These are phyloP conservation scores for Sebastes aleutianus DNA, from an alignment of 2,797 vertebrate genomes.

Conservation along the genomic window DNA sequence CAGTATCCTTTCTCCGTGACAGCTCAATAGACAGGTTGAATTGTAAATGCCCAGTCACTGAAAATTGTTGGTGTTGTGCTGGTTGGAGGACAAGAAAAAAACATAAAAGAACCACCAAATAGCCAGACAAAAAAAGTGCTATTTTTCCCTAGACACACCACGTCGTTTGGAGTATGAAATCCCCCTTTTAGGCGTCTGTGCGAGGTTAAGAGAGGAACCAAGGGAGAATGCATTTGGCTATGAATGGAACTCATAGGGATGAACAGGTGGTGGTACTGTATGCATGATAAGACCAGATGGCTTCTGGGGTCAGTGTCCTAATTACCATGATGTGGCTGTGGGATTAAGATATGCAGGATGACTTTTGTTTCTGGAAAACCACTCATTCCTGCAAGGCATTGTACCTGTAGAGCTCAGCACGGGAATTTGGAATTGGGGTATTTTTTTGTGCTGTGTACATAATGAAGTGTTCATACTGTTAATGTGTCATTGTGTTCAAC, in stretches of 20 bases:
- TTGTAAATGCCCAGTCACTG: slow-evolving; percentile 26
- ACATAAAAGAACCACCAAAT: slow-evolving; percentile 20
- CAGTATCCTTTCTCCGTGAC: slow-evolving; percentile 29
- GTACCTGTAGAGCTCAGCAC: slow-evolving; percentile 25
- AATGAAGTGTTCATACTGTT: slow-evolving; percentile 24
- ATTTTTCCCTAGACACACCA: slow-evolving; percentile 26
- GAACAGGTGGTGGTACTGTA: slow-evolving; percentile 75
- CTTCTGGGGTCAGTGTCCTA: slow-evolving; percentile 76
- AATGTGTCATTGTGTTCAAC: slow-evolving; percentile 27
- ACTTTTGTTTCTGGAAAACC: slow-evolving; percentile 46
- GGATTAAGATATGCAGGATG: slow-evolving; percentile 69
- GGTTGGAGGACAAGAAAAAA: slow-evolving; percentile 28
- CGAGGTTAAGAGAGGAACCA: slow-evolving; percentile 37
- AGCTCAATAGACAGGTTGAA: slow-evolving; percentile 48
- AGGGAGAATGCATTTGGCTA: slow-evolving; percentile 35
- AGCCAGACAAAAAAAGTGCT: slow-evolving; percentile 13
- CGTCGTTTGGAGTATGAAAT: slow-evolving; percentile 21
- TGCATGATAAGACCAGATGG: slow-evolving; percentile 73
- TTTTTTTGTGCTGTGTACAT: slow-evolving; percentile 29
- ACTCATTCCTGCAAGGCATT: slow-evolving; percentile 49
- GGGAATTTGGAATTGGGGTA: slow-evolving; percentile 13
- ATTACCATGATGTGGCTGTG: slow-evolving; percentile 70
- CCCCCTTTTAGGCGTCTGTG: slow-evolving; percentile 18
- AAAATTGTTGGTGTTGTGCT: slow-evolving; percentile 50
- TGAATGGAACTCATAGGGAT: slow-evolving; percentile 65